phyloP scores from a whole-genome alignment of 2,113 vertebrate species.

The Perca flavescens region DNA sequence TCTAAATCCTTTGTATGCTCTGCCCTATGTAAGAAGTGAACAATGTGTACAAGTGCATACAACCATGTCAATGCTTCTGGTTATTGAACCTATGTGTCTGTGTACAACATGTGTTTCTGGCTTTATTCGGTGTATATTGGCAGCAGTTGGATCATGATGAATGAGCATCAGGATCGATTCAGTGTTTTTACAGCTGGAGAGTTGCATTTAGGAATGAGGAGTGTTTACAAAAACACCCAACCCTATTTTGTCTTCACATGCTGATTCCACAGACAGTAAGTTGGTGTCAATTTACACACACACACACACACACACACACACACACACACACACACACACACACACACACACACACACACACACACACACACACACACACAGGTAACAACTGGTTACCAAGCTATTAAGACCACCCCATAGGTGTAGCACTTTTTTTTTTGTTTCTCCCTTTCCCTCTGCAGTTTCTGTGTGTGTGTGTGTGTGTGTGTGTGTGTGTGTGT shows the following conservation, averaged over 20 bases:
- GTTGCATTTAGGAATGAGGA: slow-evolving; percentile 59
- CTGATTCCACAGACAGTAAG: slow-evolving; percentile 19
- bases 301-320: not conserved
- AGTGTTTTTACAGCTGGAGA: slow-evolving; percentile 75
- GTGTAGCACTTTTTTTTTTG: not conserved
- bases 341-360: no score
- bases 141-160: slow-evolving; percentile 51
- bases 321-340: not conserved
- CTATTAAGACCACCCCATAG: not conserved
- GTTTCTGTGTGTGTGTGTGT: not conserved
- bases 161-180: slow-evolving; percentile 50
- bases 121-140: slow-evolving; percentile 62
- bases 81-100: not conserved
- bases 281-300: slow-evolving; percentile 5
- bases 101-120: slow-evolving; percentile 27
- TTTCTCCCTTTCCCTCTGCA: not conserved
- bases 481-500: slow-evolving; percentile 25
- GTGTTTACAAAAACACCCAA: slow-evolving; percentile 64
- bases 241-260: slow-evolving; percentile 46
- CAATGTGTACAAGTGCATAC: not conserved
- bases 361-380: not conserved
- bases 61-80: not conserved
- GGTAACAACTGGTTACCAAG: not conserved
- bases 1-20: not conserved
- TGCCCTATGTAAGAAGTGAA: not conserved